These are phyloP conservation scores for Aphidius ervi DNA, from an alignment of 1,140 invertebrate genomes.

Conservation along the genomic window DNA sequence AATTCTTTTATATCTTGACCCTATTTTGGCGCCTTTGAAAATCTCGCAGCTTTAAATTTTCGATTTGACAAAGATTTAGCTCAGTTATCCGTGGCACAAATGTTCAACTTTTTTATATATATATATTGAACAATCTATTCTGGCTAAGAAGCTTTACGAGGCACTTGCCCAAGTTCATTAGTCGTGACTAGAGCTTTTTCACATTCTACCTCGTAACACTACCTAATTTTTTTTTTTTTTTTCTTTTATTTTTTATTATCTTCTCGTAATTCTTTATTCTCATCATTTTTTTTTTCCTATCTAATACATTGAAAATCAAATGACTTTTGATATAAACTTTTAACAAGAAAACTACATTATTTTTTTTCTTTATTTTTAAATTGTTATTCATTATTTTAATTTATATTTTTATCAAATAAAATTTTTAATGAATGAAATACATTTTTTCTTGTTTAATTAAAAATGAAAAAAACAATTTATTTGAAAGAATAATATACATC, in stretches of 20 bases:
- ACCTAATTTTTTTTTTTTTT: neutral
- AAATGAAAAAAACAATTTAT: too few species aligned
- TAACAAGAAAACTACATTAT: neutral
- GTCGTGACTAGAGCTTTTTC: constrained; percentile 5
- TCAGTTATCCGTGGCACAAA: neutral
- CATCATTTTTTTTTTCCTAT: neutral
- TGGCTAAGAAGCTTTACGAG: constrained; percentile 5
- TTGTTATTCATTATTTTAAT: too few species aligned
- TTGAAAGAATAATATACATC: too few species aligned
- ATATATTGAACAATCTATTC: neutral
- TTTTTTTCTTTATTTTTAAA: too few species aligned
- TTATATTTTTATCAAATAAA: too few species aligned
- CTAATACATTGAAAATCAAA: neutral
- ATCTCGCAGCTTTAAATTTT: neutral
- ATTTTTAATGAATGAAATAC: too few species aligned
- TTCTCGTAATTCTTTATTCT: neutral
- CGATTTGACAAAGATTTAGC: neutral
- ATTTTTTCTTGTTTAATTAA: too few species aligned
- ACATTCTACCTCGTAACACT: neutral
- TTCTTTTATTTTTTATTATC: too few species aligned
- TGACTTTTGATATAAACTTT: constrained; percentile 1
- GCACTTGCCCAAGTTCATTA: constrained; percentile 14
- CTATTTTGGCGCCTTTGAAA: too few species aligned
- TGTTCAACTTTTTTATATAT: neutral
- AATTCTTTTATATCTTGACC: too few species aligned